Base-by-base conservation (phyloP, 2,113 vertebrate species). In the Morone saxatilis region DNA sequence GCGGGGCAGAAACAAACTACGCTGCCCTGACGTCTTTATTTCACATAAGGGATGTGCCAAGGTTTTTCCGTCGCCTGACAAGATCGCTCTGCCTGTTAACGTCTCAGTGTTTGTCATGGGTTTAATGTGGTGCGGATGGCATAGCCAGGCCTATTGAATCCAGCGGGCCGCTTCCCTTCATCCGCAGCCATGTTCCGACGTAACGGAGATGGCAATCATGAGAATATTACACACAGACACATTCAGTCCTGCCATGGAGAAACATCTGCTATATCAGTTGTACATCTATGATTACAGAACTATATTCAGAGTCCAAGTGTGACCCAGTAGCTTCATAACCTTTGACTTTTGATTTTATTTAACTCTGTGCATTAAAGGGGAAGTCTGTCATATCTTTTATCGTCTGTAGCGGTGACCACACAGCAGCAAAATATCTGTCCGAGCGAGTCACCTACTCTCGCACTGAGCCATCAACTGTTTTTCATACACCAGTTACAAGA, bases 271-370 rank as follows among this genome's bases (percentile, higher is more conserved):
- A 12, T 45, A 75, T 76, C 71, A 73, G 45, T 79, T 73, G 1
- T 48, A 74, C 71, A 74, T 61, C 74, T 91, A 43, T 86, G 80
- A 91, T 86, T 87, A 81, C 63, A 73, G 80, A 54, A 73, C 67
- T 74, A 72, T 76, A 80, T 83, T 81, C 57, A 84, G 68, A 71
- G 60, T 73, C 38, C 38, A 70, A 66, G 19, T 48, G 48, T 76
- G 60, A 83, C 75, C 62, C 41, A 48, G 75, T 63, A 73, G 43
- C 80, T 87, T 47, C n/a, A 38, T 68, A 71, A 82, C 83, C 73
- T 80, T 62, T 75, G 67, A 87, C 83, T 54, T 63, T 72, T 57
- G 70, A 73, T 61, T 75, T 45, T 7, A 51, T 50, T 13, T 22
- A 50, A 50, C 61, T 68, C 11, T 20, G 12, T 16, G 60, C 60